Percentiles rank a stretch among this genome's conserved stretches.
These are phyloP conservation scores for Julus scanicus DNA, from an alignment of 2,888 invertebrate species.

Conservation along the genomic window DNA sequence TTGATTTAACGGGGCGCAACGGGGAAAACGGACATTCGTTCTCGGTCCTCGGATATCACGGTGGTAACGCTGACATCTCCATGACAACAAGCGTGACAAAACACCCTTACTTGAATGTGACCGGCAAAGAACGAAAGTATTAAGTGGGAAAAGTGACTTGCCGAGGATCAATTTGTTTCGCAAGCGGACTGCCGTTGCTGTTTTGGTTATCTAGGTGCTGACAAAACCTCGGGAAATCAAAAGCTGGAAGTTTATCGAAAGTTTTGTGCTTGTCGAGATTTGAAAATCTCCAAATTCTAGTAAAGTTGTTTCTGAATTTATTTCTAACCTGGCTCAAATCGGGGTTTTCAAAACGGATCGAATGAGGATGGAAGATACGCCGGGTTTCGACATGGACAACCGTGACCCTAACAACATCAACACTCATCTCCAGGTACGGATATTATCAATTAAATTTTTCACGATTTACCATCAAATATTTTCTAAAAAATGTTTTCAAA, in stretches of 20 bases:
- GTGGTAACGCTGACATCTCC: conserved; percentile 32
- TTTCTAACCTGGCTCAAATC: conserved; percentile 18
- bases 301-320: too few species aligned
- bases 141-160: conserved; percentile 1
- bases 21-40: conserved; percentile 6
- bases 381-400: conserved; percentile 71
- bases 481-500: not conserved
- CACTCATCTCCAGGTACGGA: conserved; percentile 75
- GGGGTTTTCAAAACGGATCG: conserved; percentile 38
- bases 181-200: not conserved
- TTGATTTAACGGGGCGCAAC: not conserved
- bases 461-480: not conserved
- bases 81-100: conserved; percentile 42
- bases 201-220: not conserved
- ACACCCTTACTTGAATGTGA: conserved; percentile 41
- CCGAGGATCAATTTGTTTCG: conserved; percentile 1
- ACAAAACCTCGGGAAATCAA: not conserved
- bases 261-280: not conserved
- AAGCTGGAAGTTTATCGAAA: not conserved
- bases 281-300: not conserved
- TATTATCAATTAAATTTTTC: not conserved
- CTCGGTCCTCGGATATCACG: conserved; percentile 17
- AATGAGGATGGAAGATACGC: conserved; percentile 42
- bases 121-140: conserved; percentile 32
- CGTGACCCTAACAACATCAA: conserved; percentile 78